Conservation (phyloP, 1,140 invertebrate species). For the Streblospio benedicti region DNA sequence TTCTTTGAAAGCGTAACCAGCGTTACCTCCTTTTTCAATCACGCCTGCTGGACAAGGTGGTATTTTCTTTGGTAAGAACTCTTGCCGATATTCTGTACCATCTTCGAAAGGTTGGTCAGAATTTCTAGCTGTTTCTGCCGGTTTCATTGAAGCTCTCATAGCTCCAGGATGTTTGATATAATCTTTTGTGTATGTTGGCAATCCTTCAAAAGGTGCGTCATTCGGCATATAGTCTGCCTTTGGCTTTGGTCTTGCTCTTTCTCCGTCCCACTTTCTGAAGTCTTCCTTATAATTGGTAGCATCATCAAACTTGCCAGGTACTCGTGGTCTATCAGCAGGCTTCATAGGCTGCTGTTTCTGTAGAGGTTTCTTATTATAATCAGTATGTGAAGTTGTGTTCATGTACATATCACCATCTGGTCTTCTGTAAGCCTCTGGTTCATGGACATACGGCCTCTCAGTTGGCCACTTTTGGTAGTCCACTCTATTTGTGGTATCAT, state of each 20-base stretch:
- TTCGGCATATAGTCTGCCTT: conserved; percentile 37
- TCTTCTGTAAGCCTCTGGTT: conserved; percentile 20
- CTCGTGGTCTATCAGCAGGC: conserved; percentile 20
- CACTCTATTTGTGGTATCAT: conserved; percentile 24
- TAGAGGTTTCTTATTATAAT: conserved; percentile 27
- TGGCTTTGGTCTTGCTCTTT: conserved; percentile 23
- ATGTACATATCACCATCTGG: conserved; percentile 35
- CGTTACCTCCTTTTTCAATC: conserved; percentile 27
- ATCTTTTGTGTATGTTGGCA: conserved; percentile 40
- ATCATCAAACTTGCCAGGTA: conserved; percentile 37
- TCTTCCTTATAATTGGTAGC: conserved; percentile 43
- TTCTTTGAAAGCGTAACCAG: conserved; percentile 23
- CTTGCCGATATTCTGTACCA: conserved; percentile 41
- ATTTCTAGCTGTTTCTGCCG: conserved; percentile 25
- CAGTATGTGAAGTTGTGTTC: conserved; percentile 27
- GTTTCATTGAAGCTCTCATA: conserved; percentile 31
- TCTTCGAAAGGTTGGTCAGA: conserved; percentile 39
- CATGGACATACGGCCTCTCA: conserved; percentile 11
- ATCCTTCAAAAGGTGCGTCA: conserved; percentile 43
- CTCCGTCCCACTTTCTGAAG: conserved; percentile 38
- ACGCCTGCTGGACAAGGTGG: conserved; percentile 36
- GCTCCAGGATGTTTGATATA: conserved; percentile 30
- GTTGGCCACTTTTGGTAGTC: conserved; percentile 29
- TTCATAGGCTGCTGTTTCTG: conserved; percentile 21
- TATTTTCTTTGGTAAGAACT: conserved; percentile 38